Base-by-base conservation (phyloP, 2,113 vertebrate species). In the Labeo catla region DNA sequence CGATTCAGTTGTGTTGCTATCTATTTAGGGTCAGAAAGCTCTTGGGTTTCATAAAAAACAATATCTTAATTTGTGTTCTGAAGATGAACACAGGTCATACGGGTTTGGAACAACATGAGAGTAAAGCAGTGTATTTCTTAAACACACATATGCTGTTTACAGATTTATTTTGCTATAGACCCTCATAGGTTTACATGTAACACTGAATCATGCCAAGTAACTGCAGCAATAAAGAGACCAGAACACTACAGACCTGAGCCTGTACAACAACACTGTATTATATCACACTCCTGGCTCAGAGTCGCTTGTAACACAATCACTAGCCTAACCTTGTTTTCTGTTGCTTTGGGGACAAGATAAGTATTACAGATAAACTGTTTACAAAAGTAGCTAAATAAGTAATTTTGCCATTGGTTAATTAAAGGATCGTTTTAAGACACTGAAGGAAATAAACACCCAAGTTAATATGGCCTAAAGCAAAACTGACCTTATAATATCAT, bases 351-450 rank as follows among this genome's bases (percentile, higher is more conserved):
- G 66, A 70, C 15, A 70, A 3, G 36, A 70, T 70, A 70, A 11
- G 39, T 5, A 72, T 72, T 72, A 72, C 68, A 45, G 36, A 72
- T 72, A 21, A 72, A 45, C 8, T 72, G 68, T 72, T 72, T 72
- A 72, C 68, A 72, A 45, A 72, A 21, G 36, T 21, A 72, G 68
- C 36, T 72, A 68, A 36, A 6, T 68, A 72, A 72, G 68, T 72
- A 10, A 72, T 43, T 72, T 72, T 72, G 39, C 68, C 39, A 21
- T 72, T 72, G 39, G 39, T 72, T 72, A 72, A 72, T 72, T 1
- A 45, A 72, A 45, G 0, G 21, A 45, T 72, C 4, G 4, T 45
- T 72, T 72, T 21, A 21, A 45, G 21, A 19, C 66, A 70, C 13
- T 36, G 34, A 16, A 72, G 4, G 4, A 72, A 45, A 45, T 11